A percentile compares a stretch with the other conserved stretches of the same genome.
Conservation (phyloP, 2,888 invertebrate genomes). For the Drosophila infuscata region DNA sequence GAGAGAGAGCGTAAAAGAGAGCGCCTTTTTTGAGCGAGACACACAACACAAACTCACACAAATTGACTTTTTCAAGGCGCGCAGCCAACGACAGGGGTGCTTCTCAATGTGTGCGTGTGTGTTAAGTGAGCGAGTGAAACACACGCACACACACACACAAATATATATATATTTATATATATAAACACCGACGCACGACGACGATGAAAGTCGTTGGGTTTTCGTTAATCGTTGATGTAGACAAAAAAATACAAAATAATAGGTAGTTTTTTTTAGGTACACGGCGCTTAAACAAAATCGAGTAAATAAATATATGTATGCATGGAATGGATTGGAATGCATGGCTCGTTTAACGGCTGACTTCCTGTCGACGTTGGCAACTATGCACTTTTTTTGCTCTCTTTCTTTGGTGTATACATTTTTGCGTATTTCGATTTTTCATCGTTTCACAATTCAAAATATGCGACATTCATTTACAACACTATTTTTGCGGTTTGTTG, state of each 20-base stretch:
- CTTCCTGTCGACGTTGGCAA: slow-evolving; percentile 28
- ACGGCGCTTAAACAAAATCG: slow-evolving; percentile 53
- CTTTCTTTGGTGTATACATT: slow-evolving; percentile 45
- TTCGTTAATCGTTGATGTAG: slow-evolving; percentile 83
- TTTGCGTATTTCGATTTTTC: slow-evolving; percentile 49
- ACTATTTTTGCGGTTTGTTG: slow-evolving; percentile 29
- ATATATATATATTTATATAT: slow-evolving; percentile 33
- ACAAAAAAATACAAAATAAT: slow-evolving; percentile 72
- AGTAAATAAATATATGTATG: slow-evolving; percentile 40
- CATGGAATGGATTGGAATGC: slow-evolving; percentile 6
- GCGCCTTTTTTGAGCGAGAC: slow-evolving; percentile 52
- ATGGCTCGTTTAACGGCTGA: slow-evolving; percentile 42
- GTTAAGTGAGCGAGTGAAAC: slow-evolving; percentile 44
- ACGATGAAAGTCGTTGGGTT: slow-evolving; percentile 81
- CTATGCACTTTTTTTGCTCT: slow-evolving; percentile 46
- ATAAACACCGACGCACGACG: slow-evolving; percentile 67
- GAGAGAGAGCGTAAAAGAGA: slow-evolving; percentile 37
- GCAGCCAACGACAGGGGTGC: slow-evolving; percentile 55
- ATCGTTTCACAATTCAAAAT: slow-evolving; percentile 21
- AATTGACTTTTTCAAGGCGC: slow-evolving; percentile 75
- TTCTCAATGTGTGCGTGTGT: slow-evolving; percentile 22
- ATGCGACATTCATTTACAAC: slow-evolving; percentile 1
- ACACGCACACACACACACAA: slow-evolving; percentile 23
- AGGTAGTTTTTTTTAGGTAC: slow-evolving; percentile 58
- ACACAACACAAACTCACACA: slow-evolving; percentile 21